A percentile compares a stretch with the other conserved stretches of the same genome.
These are phyloP conservation scores for Elysia chlorotica DNA, from an alignment of 1,140 invertebrate species.

Conservation along the genomic window DNA sequence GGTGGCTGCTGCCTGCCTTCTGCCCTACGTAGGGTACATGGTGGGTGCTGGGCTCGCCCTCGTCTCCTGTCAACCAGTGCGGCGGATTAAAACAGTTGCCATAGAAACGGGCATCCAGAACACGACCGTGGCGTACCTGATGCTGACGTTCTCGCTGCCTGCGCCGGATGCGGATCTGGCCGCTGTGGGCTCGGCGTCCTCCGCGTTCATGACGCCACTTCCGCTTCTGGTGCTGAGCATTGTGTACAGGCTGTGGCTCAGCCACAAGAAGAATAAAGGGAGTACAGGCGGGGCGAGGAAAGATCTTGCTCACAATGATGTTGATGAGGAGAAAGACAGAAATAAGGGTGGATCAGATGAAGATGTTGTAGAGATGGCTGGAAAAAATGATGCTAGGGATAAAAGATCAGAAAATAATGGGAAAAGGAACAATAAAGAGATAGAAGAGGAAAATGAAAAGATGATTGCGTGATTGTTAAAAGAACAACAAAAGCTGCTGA, in stretches of 20 bases:
- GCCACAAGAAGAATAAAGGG: conserved; percentile 19
- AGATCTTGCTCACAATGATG: no score
- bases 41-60: conserved; percentile 67
- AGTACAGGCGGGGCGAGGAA: no score
- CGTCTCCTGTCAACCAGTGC: conserved; percentile 43
- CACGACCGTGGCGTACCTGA: conserved; percentile 61
- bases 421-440: no score
- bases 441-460: no score
- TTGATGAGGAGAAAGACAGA: no score
- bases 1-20: conserved; percentile 77
- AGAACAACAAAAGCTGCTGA: no score
- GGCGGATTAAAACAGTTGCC: conserved; percentile 63
- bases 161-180: conserved; percentile 63
- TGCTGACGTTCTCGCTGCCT: conserved; percentile 61
- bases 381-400: no score
- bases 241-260: conserved; percentile 33
- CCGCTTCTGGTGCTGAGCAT: conserved; percentile 68
- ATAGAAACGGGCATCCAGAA: conserved; percentile 68
- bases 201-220: conserved; percentile 91
- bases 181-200: conserved; percentile 63
- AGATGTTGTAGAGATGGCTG: no score
- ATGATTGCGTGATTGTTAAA: no score
- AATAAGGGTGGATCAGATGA: no score
- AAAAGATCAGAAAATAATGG: no score
- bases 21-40: conserved; percentile 87